Base-by-base conservation (phyloP, 2,113 vertebrate genomes). In the Barbus barbus region DNA sequence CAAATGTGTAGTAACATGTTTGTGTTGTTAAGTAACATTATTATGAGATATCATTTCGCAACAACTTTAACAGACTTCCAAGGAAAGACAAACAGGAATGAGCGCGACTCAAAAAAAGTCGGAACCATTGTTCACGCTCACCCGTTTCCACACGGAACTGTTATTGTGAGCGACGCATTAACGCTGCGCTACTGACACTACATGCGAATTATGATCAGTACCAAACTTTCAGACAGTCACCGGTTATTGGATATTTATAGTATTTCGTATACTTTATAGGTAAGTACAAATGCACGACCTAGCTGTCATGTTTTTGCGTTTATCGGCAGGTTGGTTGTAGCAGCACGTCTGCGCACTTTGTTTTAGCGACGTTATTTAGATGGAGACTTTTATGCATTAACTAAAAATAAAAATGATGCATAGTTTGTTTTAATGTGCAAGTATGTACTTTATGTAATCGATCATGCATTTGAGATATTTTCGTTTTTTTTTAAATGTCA, bases 131-230 rank as follows among this genome's bases (percentile, higher is more conserved):
- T 2, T 0, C 12, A 3, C 14, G 5, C 14, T 13, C 2, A 28
- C 0, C 18, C n/a, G 84, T 88, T 86, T 84, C 77, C 84, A 58
- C 60, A 36, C 87, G 87, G 84, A 53, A 16, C 63, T 88, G 46
- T 88, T 88, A 84, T 88, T 81, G 82, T 84, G 84, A 26, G 51
- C 4, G 13, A 33, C 38, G 63, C 28, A 41, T 83, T 22, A 20
- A 56, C 44, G 73, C 60, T 24, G 67, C 76, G 58, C 9, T 24
- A 2, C 60, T 16, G 46, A 31, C 78, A 74, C 38, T 79, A 79
- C 48, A 81, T 76, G 84, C 65, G 60, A 75, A 79, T 83, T 56
- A 53, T 81, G 48, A 16, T 20, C 36, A 26, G 53, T 71, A 24
- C 0, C 26, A 36, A 53, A 28, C n/a, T 76, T n/a, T 20, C 36